Evolutionary conservation across 2,888 invertebrate genomes (phyloP), one percentile per base, ranked within the genome.

Genomic region (Torymus auratus): DNA sequence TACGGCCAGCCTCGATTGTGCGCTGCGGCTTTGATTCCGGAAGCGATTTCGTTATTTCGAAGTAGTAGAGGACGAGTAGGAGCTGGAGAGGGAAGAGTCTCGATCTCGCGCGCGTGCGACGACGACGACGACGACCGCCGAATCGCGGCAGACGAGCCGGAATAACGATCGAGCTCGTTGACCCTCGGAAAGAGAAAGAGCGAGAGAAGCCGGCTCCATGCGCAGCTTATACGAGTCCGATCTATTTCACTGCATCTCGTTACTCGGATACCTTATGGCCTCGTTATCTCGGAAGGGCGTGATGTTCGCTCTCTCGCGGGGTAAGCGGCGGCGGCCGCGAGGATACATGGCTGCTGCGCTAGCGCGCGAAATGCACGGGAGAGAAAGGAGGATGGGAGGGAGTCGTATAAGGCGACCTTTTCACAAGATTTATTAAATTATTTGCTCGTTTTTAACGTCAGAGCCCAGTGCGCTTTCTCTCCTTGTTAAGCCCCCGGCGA

Each of bases 251-350:
- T 62, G 74, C 69, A 69, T 83, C 86, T 87, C 86, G 86, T 88
- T 88, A 88, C 83, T 83, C 77, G 81, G 79, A 83, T 81, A 84
- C 74, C 84, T 86, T 85, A 83, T 85, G 85, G 84, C 84, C 87
- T 88, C 86, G 87, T 88, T 88, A 88, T 88, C 85, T 84, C 84
- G 78, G 62, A 23, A 52, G 60, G 67, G 61, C 67, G 61, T 17
- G 41, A 73, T 64, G 28, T 65, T 60, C 71, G 15, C 76, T 10
- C 12, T 7, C 53, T 53, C n/a, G 67, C 3, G 20, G 23, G 28
- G 1, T 41, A 61, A 28, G 72, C 20, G 13, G 14, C 17, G n/a
- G 14, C 13, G 15, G 7, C 5, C n/a, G 15, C 28, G 55, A 70
- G 60, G 58, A 56, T 28, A 58, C 28, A 15, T 68, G 15, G 12